Evolutionary conservation across 2,797 vertebrate genomes (phyloP), one percentile per base, ranked within the genome.

Genomic region (Paedocypris micromegethes): DNA sequence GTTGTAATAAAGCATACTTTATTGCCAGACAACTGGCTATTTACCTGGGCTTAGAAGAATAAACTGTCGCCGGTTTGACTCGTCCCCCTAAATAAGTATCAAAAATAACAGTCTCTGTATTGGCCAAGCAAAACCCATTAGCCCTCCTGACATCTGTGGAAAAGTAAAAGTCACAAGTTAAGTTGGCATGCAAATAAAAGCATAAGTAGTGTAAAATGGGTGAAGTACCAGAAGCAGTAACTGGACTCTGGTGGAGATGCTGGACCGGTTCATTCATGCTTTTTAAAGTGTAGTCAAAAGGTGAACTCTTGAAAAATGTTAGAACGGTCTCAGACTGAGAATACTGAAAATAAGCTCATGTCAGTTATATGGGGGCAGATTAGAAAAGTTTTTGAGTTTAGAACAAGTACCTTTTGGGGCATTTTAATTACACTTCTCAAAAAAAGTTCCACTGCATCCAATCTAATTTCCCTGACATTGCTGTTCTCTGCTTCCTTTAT

Each of bases 101-200:
- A 55, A 90, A 91, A 48, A 93, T 86, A 39, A 93, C 91, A 0
- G 91, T 94, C 80, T 93, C 92, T 0, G 92, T 93, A 72, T 93
- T 93, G 49, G 92, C 92, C 81, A 94, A 86, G 83, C 92, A 94
- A 82, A 93, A 94, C 43, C 92, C 91, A 66, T 93, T 93, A 37
- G 92, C 91, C 56, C 91, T 77, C 91, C 93, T 91, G 79, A 92
- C 91, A 86, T 93, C 92, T 93, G 83, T 51, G 6, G 68, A 74
- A 57, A 68, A 75, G 56, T 23, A 23, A 23, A 23, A 23, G 23
- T 23, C 23, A 23, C 23, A 23, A 23, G 23, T 23, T 23, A 23
- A 23, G 23, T 23, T 23, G 23, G 23, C 23, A 23, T 23, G 23
- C 23, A 23, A 23, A 23, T 23, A 23, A 23, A 23, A 23, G 23